Evolutionary conservation across 2,888 invertebrate species (phyloP).

Genomic region (Andrena hattorfiana): DNA sequence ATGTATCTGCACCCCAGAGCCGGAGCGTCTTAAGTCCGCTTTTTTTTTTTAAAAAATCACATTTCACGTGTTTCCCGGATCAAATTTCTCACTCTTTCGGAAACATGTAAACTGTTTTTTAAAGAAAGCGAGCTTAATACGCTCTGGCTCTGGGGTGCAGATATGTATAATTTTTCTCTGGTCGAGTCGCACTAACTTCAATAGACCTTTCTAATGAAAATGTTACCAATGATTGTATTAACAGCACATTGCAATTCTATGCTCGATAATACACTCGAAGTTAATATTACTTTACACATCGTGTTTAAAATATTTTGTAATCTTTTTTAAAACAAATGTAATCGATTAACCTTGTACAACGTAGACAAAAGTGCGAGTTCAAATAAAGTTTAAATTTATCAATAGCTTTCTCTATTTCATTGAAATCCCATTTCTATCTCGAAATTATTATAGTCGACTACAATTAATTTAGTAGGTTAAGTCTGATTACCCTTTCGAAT

Average conservation of each 20-base stretch:
- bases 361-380: neutral
- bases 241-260: neutral
- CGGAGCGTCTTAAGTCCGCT: too few relatives aligned
- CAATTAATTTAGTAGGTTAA: neutral
- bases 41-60: too few relatives aligned
- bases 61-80: too few relatives aligned
- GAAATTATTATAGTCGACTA: neutral
- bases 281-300: neutral
- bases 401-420: neutral
- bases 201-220: slow-evolving; percentile 19
- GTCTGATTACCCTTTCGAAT: neutral
- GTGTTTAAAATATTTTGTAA: neutral
- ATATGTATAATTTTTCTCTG: neutral
- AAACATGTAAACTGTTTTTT: too few relatives aligned
- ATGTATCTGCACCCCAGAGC: neutral
- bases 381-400: slow-evolving; percentile 19
- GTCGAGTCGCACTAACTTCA: neutral
- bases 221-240: slow-evolving; percentile 9
- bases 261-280: neutral
- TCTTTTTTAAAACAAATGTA: neutral
- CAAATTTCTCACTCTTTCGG: too few relatives aligned
- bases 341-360: neutral
- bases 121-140: too few relatives aligned
- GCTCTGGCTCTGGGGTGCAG: too few relatives aligned
- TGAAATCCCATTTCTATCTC: neutral